Evolutionary conservation across 2,888 invertebrate species (phyloP), one percentile per base, ranked within the genome.

Genomic region (Axea sp.): DNA sequence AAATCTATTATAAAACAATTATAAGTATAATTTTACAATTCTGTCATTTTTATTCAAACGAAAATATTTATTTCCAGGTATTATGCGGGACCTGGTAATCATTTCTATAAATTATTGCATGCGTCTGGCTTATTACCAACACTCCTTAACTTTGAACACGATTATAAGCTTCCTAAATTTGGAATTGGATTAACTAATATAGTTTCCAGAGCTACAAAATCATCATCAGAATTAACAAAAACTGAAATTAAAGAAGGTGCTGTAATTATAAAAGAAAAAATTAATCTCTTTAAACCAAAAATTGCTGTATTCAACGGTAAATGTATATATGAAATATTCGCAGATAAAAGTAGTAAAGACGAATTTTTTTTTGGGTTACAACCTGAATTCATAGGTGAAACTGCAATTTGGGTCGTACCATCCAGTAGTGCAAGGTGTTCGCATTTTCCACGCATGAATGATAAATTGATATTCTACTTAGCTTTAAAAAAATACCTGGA

Each of bases 71-170:
- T 3, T 55, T 55, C 14, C 8, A 80, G 85, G 68, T 87, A 87
- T 76, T 87, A 87, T 37, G 87, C 87, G 2, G 87, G 87, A 5
- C 85, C 86, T 1, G 87, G 87, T 6, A 87, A 87, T 79, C 87
- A 87, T 69, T 87, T 87, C 57, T 87, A 87, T 45, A 87, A 86
- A 72, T 79, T 87, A n/a, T 60, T 87, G 2, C 80, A 83, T 22
- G 82, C 77, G 6, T 86, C 87, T 1, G 80, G 77, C 4, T 65
- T 87, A 6, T 77, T 83, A 1, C 83, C 87, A 3, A 62, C 62
- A 43, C 77, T 74, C 9, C 53, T 87, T 1, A 83, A 59, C 35
- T 84, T 80, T 17, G 84, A 86, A 37, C 81, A 85, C 51, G 87
- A 87, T 64, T 75, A 80, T 4, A 81, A 82, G 12, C 78, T 87